Percentiles rank a stretch among this genome's conserved stretches.
These are phyloP conservation scores for Rallus limicola DNA, from an alignment of 2,113 vertebrate genomes.

Conservation along the genomic window DNA sequence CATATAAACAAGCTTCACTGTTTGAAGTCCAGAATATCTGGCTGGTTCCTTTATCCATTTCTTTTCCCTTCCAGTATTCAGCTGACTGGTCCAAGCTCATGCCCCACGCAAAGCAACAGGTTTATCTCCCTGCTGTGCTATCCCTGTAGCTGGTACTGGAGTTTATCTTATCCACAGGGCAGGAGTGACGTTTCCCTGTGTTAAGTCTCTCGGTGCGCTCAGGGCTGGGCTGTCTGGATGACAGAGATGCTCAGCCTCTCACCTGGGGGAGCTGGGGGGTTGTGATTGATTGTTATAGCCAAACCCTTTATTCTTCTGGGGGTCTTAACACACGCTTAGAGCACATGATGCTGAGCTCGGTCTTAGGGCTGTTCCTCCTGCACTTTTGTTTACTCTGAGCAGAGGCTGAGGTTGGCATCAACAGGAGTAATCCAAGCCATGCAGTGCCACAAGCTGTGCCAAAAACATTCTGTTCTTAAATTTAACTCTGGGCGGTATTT, in stretches of 20 bases:
- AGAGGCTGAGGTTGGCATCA: not conserved
- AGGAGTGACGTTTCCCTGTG: not conserved
- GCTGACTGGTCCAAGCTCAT: not conserved
- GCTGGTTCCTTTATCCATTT: not conserved
- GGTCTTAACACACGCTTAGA: rapidly evolving
- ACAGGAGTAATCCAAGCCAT: not conserved
- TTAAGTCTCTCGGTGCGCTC: not conserved
- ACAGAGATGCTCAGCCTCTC: not conserved
- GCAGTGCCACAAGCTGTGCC: not conserved
- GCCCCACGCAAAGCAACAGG: rapidly evolving
- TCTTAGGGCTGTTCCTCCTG: not conserved
- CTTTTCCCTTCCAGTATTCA: not conserved
- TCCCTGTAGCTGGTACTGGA: not conserved
- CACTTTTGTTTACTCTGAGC: not conserved
- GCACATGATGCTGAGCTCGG: not conserved
- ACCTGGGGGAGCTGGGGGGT: not conserved
- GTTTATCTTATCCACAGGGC: not conserved
- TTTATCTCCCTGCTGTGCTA: not conserved
- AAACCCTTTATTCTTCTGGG: not conserved
- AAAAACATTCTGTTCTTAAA: not conserved
- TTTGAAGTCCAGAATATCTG: not conserved
- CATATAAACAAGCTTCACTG: not conserved
- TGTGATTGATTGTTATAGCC: not conserved
- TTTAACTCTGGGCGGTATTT: not conserved
- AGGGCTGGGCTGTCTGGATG: not conserved